These are phyloP conservation scores for Baronia brevicornis DNA, from an alignment of 2,888 invertebrate species.

Conservation along the genomic window DNA sequence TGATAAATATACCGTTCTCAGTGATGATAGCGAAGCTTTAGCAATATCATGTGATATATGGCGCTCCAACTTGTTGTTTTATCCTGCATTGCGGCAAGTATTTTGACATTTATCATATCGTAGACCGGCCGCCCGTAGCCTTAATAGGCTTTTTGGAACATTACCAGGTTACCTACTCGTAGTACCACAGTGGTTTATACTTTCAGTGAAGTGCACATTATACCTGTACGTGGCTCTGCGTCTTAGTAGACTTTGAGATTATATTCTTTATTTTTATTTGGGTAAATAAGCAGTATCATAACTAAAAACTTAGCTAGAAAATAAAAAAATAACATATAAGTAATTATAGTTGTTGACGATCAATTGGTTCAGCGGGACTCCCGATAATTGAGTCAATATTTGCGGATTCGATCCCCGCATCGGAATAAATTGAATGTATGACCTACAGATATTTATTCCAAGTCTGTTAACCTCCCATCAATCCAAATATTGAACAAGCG, in stretches of 20 bases:
- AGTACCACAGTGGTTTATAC: slow-evolving; percentile 17
- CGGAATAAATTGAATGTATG: no score
- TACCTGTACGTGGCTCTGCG: slow-evolving; percentile 3
- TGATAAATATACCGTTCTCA: neutral
- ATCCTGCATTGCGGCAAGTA: slow-evolving; percentile 62
- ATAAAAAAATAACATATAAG: no score
- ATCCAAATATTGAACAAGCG: no score
- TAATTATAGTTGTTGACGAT: no score
- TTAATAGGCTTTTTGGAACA: slow-evolving; percentile 68
- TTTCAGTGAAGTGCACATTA: slow-evolving; percentile 11
- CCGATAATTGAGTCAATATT: no score
- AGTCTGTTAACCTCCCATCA: no score
- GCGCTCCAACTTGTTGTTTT: slow-evolving; percentile 29
- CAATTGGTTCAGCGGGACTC: no score
- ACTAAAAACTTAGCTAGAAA: no score
- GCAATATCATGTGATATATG: slow-evolving; percentile 16
- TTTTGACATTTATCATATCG: slow-evolving; percentile 66
- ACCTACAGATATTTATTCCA: no score
- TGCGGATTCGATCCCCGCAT: no score
- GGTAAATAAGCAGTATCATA: no score
- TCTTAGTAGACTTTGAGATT: slow-evolving; percentile 7
- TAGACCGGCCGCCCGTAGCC: slow-evolving; percentile 30
- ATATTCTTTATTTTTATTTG: no score
- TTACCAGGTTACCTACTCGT: slow-evolving; percentile 46
- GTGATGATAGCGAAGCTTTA: neutral